phyloP scores from a whole-genome alignment of 2,888 invertebrate genomes.

The Scotopteryx bipunctaria region DNA sequence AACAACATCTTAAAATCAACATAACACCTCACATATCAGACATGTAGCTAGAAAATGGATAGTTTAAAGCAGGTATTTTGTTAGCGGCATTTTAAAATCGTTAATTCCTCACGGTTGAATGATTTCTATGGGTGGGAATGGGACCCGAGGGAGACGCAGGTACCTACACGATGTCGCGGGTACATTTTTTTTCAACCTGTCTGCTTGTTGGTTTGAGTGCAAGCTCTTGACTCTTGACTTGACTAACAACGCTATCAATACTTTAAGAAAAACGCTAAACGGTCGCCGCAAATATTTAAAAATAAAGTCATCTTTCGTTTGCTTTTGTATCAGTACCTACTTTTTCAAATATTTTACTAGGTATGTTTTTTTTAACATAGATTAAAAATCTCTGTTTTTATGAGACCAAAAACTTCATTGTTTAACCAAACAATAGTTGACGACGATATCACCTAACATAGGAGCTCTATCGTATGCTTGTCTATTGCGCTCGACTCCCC shows the following conservation, averaged over 20 bases:
- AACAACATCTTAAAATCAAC: constrained; percentile 24
- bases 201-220: constrained; percentile 45
- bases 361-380: background rate
- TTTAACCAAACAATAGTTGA: constrained; percentile 25
- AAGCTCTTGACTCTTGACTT: constrained; percentile 21
- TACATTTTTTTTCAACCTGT: constrained; percentile 58
- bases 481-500: constrained; percentile 48
- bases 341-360: background rate
- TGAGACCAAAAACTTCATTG: constrained; percentile 13
- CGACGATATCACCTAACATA: constrained; percentile 26
- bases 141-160: constrained; percentile 66
- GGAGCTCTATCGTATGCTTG: constrained; percentile 37
- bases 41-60: constrained; percentile 43
- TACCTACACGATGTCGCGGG: constrained; percentile 50
- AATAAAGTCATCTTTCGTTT: too few species aligned
- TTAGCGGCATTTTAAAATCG: constrained; percentile 63
- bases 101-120: constrained; percentile 71
- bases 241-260: background rate
- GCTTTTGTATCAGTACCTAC: background rate
- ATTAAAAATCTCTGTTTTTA: background rate
- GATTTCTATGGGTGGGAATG: constrained; percentile 61
- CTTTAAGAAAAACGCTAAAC: constrained; percentile 4
- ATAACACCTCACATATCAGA: constrained; percentile 35
- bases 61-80: constrained; percentile 64
- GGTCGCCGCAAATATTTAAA: background rate